Base-by-base conservation (phyloP, 1,140 invertebrate species). In the Papilio polytes region DNA sequence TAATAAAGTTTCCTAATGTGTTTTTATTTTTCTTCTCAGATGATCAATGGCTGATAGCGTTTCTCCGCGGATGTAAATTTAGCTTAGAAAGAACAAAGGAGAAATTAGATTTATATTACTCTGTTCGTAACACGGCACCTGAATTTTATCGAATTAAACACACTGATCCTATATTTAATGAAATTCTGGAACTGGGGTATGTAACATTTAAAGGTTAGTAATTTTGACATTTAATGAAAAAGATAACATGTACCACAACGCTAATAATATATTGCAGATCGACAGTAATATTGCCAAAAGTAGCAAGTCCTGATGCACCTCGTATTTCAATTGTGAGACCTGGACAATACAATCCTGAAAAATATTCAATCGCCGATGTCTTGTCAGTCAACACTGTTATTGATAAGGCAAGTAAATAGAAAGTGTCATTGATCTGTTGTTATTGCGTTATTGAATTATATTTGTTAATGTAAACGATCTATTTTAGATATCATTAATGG, bases 51-150 rank as follows among this genome's bases (percentile, higher is more conserved):
- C 82, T 97, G 6, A 87, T 96, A 72, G 93, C 95, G 7, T 97
- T 97, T 85, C 91, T 97, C 12, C 94, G 97, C 12, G 96, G 96
- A 2, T 96, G 96, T 82, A 97, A 97, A 82, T 97, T 96, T 87
- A 97, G 96, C 84, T 90, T 97, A 87, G 96, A 97, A 87, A 93
- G 95, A 81, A 96, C 96, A 0, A 97, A 97, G 87, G 93, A 96
- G 80, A 96, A 96, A 88, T 86, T 97, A 26, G 97, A 97, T 90
- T 91, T 96, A 63, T 97, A 95, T 85, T 97, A 97, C 84, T 96
- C 96, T 0, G 86, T 97, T 13, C 94, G 96, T 70, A 92, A 92
- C 7, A 89, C 95, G 22, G 92, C 96, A 18, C 96, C 97, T 0
- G 96, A 97, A 82, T 84, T 95, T 0, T 92, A 84, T 70, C 81